These are phyloP conservation scores for Kryptolebias marmoratus DNA, from an alignment of 2,113 vertebrate species.

Conservation along the genomic window DNA sequence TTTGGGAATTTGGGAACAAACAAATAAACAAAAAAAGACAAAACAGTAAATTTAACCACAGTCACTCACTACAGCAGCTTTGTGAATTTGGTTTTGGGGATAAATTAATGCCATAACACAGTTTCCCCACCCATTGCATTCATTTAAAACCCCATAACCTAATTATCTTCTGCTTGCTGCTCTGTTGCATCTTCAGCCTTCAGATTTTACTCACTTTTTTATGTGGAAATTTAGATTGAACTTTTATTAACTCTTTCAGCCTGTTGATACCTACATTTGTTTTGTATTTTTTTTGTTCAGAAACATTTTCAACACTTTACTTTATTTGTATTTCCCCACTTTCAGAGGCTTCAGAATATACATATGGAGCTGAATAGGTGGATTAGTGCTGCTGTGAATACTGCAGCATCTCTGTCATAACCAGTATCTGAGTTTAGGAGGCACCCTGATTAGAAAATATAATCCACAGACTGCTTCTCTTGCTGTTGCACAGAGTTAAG, in stretches of 20 bases:
- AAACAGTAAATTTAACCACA: not conserved
- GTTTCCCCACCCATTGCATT: constrained; percentile 12
- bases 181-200: not conserved
- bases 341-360: constrained; percentile 22
- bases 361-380: constrained; percentile 56
- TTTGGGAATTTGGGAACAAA: too few species aligned
- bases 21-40: too few species aligned
- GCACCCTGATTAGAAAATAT: constrained; percentile 17
- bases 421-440: constrained; percentile 35
- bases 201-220: constrained; percentile 1
- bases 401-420: constrained; percentile 32
- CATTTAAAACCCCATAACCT: constrained; percentile 17
- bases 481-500: constrained; percentile 7
- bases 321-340: constrained; percentile 18
- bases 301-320: constrained; percentile 41
- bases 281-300: constrained; percentile 27
- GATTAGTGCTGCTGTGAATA: constrained; percentile 46
- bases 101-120: not conserved
- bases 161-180: not conserved
- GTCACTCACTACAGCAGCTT: not conserved
- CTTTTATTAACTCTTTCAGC: constrained; percentile 12
- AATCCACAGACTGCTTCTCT: constrained; percentile 15
- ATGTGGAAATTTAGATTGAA: not conserved
- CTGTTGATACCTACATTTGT: constrained; percentile 35
- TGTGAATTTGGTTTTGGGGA: constrained; percentile 30